Conservation (phyloP, 2,113 vertebrate species). For the Prionailurus viverrinus region DNA sequence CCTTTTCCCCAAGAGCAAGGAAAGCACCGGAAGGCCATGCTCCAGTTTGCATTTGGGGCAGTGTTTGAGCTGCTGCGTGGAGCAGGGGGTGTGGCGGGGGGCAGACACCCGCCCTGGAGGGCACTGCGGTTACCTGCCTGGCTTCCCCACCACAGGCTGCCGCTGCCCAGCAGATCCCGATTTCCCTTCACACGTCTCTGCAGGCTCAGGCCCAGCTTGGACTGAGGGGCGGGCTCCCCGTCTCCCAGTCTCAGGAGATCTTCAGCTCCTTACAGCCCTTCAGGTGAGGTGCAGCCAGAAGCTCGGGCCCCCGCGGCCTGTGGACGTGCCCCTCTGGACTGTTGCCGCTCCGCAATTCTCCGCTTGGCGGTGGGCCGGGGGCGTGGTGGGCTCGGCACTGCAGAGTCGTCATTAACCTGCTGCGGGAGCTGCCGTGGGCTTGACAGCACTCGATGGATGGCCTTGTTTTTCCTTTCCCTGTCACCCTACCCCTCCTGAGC, state of each 20-base stretch:
- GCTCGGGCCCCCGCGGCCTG: rapidly evolving
- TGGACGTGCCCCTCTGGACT: no score
- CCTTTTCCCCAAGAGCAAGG: not conserved
- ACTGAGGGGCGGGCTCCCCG: conserved; percentile 95
- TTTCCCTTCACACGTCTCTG: conserved; percentile 97
- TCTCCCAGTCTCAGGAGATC: conserved; percentile 99
- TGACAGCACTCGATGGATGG: rapidly evolving
- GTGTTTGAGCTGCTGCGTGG: not conserved
- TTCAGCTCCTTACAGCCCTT: conserved; percentile 98
- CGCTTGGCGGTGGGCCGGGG: rapidly evolving
- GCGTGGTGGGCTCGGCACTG: not conserved
- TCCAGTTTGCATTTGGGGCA: not conserved
- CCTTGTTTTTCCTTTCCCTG: not conserved
- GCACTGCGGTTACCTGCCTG: not conserved
- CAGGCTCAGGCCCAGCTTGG: conserved; percentile 98
- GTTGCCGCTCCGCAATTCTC: rapidly evolving
- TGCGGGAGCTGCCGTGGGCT: not conserved
- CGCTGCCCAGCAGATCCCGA: conserved; percentile 98
- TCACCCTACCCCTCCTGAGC: not conserved
- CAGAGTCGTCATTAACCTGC: not conserved
- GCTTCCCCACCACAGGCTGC: conserved; percentile 89
- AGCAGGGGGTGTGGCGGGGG: not conserved
- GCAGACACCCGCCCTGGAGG: no score
- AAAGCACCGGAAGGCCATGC: not conserved
- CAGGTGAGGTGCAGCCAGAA: conserved; percentile 87